Evolutionary conservation across 2,888 invertebrate species (phyloP).

Genomic region (Eugnorisma glareosa): DNA sequence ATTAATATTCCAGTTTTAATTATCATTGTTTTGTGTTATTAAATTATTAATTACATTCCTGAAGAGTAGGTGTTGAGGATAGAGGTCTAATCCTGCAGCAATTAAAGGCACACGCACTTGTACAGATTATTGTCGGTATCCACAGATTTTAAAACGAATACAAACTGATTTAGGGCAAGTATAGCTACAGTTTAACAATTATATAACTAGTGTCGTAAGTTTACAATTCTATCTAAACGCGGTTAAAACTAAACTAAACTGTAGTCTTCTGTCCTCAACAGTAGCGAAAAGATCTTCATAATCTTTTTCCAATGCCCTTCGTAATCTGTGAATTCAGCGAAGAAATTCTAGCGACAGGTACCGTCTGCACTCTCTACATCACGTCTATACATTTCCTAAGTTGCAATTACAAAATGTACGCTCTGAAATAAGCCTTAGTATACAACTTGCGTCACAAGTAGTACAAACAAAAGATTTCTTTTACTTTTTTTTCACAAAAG

Average conservation of each 20-base stretch:
- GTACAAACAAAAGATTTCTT: not conserved
- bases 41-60: not conserved
- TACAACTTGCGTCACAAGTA: not conserved
- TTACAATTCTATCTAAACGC: too few relatives aligned
- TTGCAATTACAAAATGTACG: too few relatives aligned
- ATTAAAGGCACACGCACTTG: too few relatives aligned
- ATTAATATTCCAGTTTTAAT: conserved; percentile 21
- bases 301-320: not conserved
- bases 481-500: conserved; percentile 21
- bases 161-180: too few relatives aligned
- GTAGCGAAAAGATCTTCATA: not conserved
- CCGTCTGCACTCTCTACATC: not conserved
- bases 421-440: not conserved
- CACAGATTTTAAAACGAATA: too few relatives aligned
- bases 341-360: not conserved
- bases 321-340: not conserved
- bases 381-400: not conserved
- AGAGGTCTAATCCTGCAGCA: too few relatives aligned
- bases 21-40: conserved; percentile 10
- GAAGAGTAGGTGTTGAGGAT: too few relatives aligned
- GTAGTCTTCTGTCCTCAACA: too few relatives aligned
- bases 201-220: too few relatives aligned
- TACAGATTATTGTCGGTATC: too few relatives aligned
- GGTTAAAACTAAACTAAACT: too few relatives aligned
- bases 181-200: too few relatives aligned